Conservation (phyloP, 1,140 invertebrate genomes). For the Zeugodacus cucurbitae region DNA sequence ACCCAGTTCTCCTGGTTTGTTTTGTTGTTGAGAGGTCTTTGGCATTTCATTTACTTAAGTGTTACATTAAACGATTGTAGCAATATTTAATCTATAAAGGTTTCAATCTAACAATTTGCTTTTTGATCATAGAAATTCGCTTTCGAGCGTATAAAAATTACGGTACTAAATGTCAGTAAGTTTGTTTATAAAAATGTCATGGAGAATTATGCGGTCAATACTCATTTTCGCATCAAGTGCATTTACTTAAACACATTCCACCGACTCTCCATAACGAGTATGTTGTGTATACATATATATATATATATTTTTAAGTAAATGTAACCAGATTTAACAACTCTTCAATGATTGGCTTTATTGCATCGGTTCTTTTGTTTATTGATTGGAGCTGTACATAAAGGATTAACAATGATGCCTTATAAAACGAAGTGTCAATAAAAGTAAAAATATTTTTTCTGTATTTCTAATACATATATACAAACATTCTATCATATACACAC, state of each 20-base stretch:
- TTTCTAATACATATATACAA: too few species aligned
- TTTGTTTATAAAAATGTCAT: not conserved
- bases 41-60: not conserved
- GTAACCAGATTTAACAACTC: not conserved
- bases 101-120: not conserved
- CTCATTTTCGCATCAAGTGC: not conserved
- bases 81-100: not conserved
- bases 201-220: not conserved
- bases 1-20: not conserved
- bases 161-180: not conserved
- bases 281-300: not conserved
- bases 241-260: not conserved
- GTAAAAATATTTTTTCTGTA: too few species aligned
- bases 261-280: not conserved
- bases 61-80: not conserved
- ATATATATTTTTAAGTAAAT: not conserved
- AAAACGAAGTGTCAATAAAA: too few species aligned
- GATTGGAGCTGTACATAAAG: not conserved
- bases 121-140: not conserved
- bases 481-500: too few species aligned
- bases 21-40: constrained; percentile 25
- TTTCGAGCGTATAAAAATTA: not conserved
- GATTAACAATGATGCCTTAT: too few species aligned
- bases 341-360: not conserved
- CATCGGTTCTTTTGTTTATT: not conserved